A percentile compares a stretch with the other conserved stretches of the same genome.
Evolutionary conservation across 2,113 vertebrate species (phyloP).

Genomic region (Amphiprion percula): DNA sequence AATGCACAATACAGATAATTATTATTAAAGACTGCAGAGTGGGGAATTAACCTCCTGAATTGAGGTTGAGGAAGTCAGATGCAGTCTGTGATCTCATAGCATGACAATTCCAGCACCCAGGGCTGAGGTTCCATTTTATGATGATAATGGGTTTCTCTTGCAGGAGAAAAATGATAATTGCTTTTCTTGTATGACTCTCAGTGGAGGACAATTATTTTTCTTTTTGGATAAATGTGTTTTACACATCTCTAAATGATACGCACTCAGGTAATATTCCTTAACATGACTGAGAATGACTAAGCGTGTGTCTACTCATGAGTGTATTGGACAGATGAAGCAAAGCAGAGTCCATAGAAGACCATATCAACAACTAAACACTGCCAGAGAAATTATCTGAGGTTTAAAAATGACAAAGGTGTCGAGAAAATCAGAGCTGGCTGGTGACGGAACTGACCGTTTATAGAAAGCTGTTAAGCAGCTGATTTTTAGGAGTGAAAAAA

Average conservation of each 20-base stretch:
- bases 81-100: slow-evolving; percentile 30
- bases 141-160: slow-evolving; percentile 44
- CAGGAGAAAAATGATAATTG: slow-evolving; percentile 43
- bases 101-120: slow-evolving; percentile 12
- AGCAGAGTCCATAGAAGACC: too few species aligned
- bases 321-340: background rate
- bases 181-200: slow-evolving; percentile 29
- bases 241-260: slow-evolving; percentile 30
- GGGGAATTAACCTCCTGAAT: slow-evolving; percentile 25
- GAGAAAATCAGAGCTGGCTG: background rate
- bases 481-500: too few species aligned
- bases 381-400: background rate
- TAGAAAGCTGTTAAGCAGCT: too few species aligned
- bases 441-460: background rate
- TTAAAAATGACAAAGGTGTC: background rate
- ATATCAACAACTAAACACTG: background rate
- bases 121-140: slow-evolving; percentile 26
- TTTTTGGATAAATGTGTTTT: slow-evolving; percentile 36
- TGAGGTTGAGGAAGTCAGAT: slow-evolving; percentile 33
- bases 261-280: slow-evolving; percentile 13
- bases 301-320: background rate
- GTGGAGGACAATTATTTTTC: slow-evolving; percentile 37
- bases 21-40: slow-evolving; percentile 19
- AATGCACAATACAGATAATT: slow-evolving; percentile 2
- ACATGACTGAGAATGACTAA: background rate